Evolutionary conservation across 2,113 vertebrate genomes (phyloP).

Genomic region (Semicossyphus pulcher): DNA sequence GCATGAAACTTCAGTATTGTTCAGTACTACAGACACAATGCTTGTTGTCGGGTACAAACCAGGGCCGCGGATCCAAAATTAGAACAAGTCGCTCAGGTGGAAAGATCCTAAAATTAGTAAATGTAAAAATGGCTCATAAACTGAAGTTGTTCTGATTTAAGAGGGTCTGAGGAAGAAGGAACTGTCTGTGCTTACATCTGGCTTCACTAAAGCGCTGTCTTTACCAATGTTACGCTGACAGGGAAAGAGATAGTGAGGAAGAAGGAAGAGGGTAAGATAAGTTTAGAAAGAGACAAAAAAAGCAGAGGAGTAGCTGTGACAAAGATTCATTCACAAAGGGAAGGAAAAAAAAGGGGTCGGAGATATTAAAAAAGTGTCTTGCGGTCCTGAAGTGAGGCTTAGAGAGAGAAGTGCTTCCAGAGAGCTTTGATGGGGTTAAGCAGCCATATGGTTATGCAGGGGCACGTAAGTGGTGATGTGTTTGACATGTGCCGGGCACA

Average conservation of each 20-base stretch:
- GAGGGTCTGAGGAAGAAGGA: conserved; percentile 19
- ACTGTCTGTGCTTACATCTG: conserved; percentile 53
- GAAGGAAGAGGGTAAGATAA: neutral
- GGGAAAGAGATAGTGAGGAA: conserved; percentile 6
- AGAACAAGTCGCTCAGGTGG: neutral
- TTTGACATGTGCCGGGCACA: conserved; percentile 75
- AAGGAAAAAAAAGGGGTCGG: neutral
- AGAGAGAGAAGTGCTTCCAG: conserved; percentile 50
- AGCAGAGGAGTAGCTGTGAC: neutral
- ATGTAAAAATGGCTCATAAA: conserved; percentile 1
- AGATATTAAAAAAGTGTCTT: neutral
- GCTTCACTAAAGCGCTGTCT: conserved; percentile 48
- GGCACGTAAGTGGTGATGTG: conserved; percentile 70
- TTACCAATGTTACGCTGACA: conserved; percentile 37
- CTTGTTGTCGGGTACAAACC: neutral
- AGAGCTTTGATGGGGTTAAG: conserved; percentile 65
- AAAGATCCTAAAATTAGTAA: neutral
- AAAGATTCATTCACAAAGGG: neutral
- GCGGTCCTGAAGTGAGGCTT: conserved; percentile 6
- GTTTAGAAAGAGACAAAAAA: neutral
- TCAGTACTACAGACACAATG: conserved; percentile 13
- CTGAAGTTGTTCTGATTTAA: neutral
- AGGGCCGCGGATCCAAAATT: neutral
- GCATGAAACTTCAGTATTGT: conserved; percentile 17
- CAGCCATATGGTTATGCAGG: conserved; percentile 70